Base-by-base conservation (phyloP, 2,797 vertebrate species). In the Eremophila alpestris region DNA sequence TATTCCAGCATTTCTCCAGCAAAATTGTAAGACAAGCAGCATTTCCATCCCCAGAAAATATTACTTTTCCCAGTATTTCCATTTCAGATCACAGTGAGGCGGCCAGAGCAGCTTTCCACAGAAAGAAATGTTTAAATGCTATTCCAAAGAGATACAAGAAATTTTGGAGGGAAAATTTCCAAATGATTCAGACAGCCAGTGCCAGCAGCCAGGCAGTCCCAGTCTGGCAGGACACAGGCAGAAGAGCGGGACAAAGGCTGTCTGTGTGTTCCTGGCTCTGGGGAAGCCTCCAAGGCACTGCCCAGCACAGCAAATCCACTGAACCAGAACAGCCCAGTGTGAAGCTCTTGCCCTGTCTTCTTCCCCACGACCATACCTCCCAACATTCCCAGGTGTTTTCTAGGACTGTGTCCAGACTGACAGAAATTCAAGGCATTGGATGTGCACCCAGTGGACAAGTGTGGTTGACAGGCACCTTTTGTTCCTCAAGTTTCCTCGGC, bases 381-480 rank as follows among this genome's bases (percentile, higher is more conserved):
- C 0, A 0, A 60, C 34, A 41, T 22, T 43, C n/a, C 0, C 1
- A 49, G 52, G 14, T 5, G 5, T 13, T 27, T 92, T 14, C 64
- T 40, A 15, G 26, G 34, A 13, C 52, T 68, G 2, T 8, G 22
- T 71, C 58, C 62, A 51, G 54, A 54, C 13, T 36, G 9, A 2
- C 22, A 45, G 22, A 46, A 77, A 40, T 8, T 29, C 55, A 41
- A 6, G 0, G 5, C 3, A 0, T 24, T 3, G 1, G 16, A 36
- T 41, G 38, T 32, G 20, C 59, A 19, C 24, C 19, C 14, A 49
- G 24, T 34, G 54, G 54, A 51, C 5, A 0, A 11, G 30, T 26
- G 26, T 8, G 27, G 13, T 13, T 52, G 77, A 76, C 29, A 59
- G 51, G 23, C 48, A 29, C 17, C 58, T 59, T 55, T 58, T 52